These are phyloP conservation scores for Cotesia chilonis DNA, from an alignment of 1,140 invertebrate genomes.

Conservation along the genomic window DNA sequence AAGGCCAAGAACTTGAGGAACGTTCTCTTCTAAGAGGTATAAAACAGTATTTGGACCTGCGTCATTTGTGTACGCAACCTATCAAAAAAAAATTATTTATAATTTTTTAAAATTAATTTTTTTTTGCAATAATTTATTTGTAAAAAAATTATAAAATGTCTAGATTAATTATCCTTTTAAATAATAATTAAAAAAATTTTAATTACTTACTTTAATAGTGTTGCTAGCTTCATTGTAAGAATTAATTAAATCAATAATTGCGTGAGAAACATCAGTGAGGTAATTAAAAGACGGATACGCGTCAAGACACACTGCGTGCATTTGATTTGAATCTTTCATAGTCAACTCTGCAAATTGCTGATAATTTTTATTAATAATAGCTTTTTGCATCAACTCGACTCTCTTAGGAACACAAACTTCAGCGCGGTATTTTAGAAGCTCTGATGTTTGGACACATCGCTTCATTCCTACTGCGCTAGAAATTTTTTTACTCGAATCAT, in stretches of 20 bases:
- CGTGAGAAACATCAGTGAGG: constrained; percentile 87
- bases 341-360: constrained; percentile 89
- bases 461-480: constrained; percentile 95
- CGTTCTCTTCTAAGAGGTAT: constrained; percentile 82
- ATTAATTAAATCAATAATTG: constrained; percentile 84
- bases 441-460: constrained; percentile 81
- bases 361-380: constrained; percentile 87
- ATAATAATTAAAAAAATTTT: not conserved
- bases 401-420: constrained; percentile 77
- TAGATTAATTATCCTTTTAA: not conserved
- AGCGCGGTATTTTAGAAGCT: constrained; percentile 81
- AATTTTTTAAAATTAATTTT: not conserved
- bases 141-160: not conserved
- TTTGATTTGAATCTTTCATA: constrained; percentile 98
- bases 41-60: constrained; percentile 96
- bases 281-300: constrained; percentile 94
- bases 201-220: constrained; percentile 67
- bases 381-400: constrained; percentile 75
- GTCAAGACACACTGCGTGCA: constrained; percentile 94
- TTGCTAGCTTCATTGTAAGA: constrained; percentile 77
- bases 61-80: constrained; percentile 96
- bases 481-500: constrained; percentile 85
- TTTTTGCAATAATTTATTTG: not conserved
- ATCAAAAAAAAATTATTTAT: constrained; percentile 41
- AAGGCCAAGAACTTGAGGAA: constrained; percentile 73